Conservation (phyloP, 2,797 vertebrate genomes). For the Notoglanidium macrostoma region DNA sequence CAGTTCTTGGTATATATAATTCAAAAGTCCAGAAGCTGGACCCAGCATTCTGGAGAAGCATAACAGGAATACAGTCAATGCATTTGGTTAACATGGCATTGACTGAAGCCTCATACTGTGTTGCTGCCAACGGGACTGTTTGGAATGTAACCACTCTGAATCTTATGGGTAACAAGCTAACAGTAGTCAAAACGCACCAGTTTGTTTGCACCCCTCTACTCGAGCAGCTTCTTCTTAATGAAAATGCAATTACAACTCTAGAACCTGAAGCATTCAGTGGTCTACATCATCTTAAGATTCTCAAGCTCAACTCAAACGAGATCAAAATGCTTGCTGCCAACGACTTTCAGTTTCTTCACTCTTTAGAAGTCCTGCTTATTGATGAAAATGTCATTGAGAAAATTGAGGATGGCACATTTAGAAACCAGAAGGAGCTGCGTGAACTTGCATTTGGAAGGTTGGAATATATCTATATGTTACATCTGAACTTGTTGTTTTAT, state of each 20-base stretch:
- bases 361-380: constrained; percentile 50
- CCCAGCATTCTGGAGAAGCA: constrained; percentile 47
- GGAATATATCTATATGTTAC: constrained; percentile 43
- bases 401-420: constrained; percentile 47
- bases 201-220: constrained; percentile 56
- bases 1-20: not conserved
- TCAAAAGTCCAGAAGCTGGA: constrained; percentile 29
- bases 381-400: constrained; percentile 32
- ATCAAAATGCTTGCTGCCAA: constrained; percentile 33
- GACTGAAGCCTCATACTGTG: constrained; percentile 48
- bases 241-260: constrained; percentile 41
- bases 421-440: constrained; percentile 33
- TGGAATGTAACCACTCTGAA: constrained; percentile 47
- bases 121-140: constrained; percentile 20
- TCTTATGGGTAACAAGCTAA: constrained; percentile 35
- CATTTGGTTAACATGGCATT: constrained; percentile 3
- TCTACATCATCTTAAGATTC: constrained; percentile 40
- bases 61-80: constrained; percentile 31
- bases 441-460: constrained; percentile 53
- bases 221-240: constrained; percentile 44
- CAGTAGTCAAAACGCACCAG: constrained; percentile 31
- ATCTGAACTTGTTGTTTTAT: constrained; percentile 45
- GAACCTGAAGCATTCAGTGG: constrained; percentile 41
- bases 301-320: constrained; percentile 44
- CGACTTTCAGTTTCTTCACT: constrained; percentile 39